These are phyloP conservation scores for Alaudala cheleensis DNA, from an alignment of 2,113 vertebrate genomes.

Conservation along the genomic window DNA sequence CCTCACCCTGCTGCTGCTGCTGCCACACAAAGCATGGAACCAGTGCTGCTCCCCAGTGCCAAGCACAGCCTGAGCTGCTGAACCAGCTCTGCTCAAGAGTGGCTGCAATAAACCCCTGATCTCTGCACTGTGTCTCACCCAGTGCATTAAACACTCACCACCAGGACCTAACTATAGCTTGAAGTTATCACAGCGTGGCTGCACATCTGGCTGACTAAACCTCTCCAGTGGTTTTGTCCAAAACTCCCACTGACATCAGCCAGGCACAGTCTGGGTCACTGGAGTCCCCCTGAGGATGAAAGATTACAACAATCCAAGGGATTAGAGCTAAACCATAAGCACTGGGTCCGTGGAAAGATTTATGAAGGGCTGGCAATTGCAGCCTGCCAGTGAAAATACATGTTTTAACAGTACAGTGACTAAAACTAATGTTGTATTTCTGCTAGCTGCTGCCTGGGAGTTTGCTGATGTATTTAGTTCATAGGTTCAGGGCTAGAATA, in stretches of 20 bases:
- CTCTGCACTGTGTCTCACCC: neutral
- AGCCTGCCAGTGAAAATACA: conserved; percentile 10
- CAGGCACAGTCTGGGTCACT: neutral
- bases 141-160: neutral
- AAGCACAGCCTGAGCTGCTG: neutral
- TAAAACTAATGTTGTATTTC: conserved; percentile 57
- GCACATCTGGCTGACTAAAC: neutral
- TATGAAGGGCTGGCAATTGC: conserved; percentile 21
- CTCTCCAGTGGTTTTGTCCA: neutral
- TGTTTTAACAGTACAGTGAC: conserved; percentile 42
- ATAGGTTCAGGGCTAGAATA: conserved; percentile 39
- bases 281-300: neutral
- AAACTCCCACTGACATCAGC: neutral
- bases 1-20: neutral
- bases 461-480: conserved; percentile 56
- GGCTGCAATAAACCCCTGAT: neutral
- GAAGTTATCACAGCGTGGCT: neutral
- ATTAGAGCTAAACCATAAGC: neutral
- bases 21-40: neutral
- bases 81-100: neutral
- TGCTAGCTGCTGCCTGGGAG: conserved; percentile 3
- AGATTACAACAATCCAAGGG: neutral
- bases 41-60: neutral
- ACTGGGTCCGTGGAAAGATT: neutral
- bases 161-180: neutral